Evolutionary conservation across 2,888 invertebrate genomes (phyloP).

Genomic region (Idaea aversata): DNA sequence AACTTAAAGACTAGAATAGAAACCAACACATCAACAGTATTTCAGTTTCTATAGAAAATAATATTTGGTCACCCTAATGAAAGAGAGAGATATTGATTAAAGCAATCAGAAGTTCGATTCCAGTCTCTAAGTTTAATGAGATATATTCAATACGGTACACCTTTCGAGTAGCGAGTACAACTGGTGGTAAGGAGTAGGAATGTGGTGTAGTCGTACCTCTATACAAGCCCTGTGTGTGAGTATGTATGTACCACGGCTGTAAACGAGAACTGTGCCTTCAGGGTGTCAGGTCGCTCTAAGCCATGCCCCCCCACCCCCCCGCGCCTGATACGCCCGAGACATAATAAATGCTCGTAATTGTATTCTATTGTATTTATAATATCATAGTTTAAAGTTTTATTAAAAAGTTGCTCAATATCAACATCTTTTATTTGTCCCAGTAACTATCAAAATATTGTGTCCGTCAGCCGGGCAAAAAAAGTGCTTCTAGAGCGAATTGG

Average conservation of each 20-base stretch:
- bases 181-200: neutral
- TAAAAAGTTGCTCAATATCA: slow-evolving; percentile 74
- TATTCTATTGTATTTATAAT: slow-evolving; percentile 72
- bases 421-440: slow-evolving; percentile 33
- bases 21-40: no score
- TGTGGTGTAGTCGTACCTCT: neutral
- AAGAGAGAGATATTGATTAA: no score
- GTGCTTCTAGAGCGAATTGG: no score
- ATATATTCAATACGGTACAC: neutral
- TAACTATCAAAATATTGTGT: neutral
- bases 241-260: slow-evolving; percentile 2
- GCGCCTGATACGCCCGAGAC: slow-evolving; percentile 52
- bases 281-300: slow-evolving; percentile 34
- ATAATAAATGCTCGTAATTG: slow-evolving; percentile 70
- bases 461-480: no score
- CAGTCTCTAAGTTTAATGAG: neutral
- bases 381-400: slow-evolving; percentile 73
- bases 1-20: no score
- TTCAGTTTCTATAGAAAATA: no score
- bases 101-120: no score
- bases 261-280: slow-evolving; percentile 68
- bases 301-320: slow-evolving; percentile 13
- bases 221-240: neutral
- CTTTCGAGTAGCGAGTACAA: neutral
- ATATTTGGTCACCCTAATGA: no score